A percentile compares a stretch with the other conserved stretches of the same genome.
Conservation (phyloP, 2,888 invertebrate genomes). For the Perizoma flavofasciatum region DNA sequence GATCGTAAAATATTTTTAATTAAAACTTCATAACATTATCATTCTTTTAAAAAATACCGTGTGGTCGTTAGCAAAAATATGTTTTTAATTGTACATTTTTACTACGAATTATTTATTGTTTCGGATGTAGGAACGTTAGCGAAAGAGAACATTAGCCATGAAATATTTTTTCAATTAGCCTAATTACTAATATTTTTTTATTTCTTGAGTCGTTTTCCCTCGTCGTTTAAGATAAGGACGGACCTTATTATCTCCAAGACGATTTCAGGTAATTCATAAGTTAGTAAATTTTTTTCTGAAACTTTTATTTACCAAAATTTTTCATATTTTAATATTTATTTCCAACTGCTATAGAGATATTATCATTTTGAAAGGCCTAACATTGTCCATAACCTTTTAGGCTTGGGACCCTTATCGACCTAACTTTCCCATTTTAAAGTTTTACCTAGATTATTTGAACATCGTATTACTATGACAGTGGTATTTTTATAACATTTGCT, state of each 20-base stretch:
- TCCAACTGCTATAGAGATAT: too few species aligned
- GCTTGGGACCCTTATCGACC: too few species aligned
- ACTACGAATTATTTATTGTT: constrained; percentile 36
- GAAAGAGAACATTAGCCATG: constrained; percentile 67
- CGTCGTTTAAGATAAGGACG: constrained; percentile 33
- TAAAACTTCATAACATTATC: constrained; percentile 15
- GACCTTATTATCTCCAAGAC: constrained; percentile 11
- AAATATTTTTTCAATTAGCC: constrained; percentile 75
- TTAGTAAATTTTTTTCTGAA: neutral
- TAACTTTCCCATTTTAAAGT: too few species aligned
- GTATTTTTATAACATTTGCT: too few species aligned
- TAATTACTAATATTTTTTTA: constrained; percentile 64
- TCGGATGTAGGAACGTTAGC: constrained; percentile 61
- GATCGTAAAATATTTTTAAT: constrained; percentile 13
- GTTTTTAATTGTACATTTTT: constrained; percentile 67
- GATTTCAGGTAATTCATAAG: constrained; percentile 9
- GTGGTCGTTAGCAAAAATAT: constrained; percentile 52
- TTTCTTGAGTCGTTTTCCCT: constrained; percentile 39
- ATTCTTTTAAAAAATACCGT: neutral
- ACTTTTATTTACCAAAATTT: neutral
- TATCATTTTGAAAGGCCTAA: too few species aligned
- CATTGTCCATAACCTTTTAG: too few species aligned
- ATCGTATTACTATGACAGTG: too few species aligned
- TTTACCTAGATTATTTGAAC: too few species aligned
- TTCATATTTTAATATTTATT: neutral